Percentiles rank a stretch among this genome's conserved stretches.
Conservation (phyloP, 2,797 vertebrate species). For the Mallotus villosus region DNA sequence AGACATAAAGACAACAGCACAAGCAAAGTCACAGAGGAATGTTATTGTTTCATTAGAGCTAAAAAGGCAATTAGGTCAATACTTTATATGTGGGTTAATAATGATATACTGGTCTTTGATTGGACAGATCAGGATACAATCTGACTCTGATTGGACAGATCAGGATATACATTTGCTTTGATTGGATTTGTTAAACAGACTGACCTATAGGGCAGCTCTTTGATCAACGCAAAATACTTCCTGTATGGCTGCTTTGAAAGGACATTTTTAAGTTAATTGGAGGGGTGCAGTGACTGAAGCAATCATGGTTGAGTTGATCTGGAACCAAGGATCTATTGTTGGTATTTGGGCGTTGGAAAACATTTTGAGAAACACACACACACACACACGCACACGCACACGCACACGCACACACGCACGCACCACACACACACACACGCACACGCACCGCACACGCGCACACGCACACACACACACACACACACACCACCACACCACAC, state of each 20-base stretch:
- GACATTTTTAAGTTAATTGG: constrained; percentile 11
- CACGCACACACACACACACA: neutral
- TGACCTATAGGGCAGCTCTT: neutral
- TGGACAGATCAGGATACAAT: constrained; percentile 11
- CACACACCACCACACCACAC: neutral
- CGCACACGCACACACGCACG: too few relatives aligned
- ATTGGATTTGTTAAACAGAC: constrained; percentile 3
- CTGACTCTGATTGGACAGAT: constrained; percentile 8
- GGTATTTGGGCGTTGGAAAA: neutral
- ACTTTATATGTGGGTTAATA: neutral
- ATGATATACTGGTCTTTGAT: neutral
- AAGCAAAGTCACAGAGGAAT: neutral
- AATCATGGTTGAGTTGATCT: neutral
- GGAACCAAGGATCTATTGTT: neutral
- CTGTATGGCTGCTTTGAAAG: constrained; percentile 16
- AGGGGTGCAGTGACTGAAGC: neutral
- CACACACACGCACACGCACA: neutral
- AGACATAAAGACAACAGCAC: neutral
- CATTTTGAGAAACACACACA: neutral
- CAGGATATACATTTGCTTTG: neutral
- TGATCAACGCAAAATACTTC: constrained; percentile 21
- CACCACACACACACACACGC: neutral
- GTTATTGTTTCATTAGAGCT: neutral
- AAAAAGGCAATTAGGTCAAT: constrained; percentile 4
- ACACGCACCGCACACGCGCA: neutral